A percentile compares a stretch with the other conserved stretches of the same genome.
These are phyloP conservation scores for Himalopsyche anomala DNA, from an alignment of 2,888 invertebrate genomes.

Conservation along the genomic window DNA sequence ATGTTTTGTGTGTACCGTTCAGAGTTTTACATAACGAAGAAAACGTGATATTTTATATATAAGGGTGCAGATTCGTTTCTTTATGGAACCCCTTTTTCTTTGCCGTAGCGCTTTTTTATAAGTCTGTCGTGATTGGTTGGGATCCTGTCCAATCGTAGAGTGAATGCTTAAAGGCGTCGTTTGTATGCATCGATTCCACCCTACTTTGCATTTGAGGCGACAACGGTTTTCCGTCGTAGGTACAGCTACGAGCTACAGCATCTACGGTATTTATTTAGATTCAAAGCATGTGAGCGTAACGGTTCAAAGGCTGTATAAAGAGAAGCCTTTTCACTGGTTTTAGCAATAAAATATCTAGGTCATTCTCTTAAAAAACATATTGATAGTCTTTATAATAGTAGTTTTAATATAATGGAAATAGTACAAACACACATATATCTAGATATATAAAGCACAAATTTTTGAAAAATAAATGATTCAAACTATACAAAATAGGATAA, in stretches of 20 bases:
- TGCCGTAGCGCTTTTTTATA: slow-evolving; percentile 61
- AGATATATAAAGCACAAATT: no score
- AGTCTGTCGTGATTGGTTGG: slow-evolving; percentile 60
- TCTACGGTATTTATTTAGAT: slow-evolving; percentile 13
- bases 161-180: slow-evolving; percentile 62
- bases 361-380: no score
- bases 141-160: slow-evolving; percentile 61
- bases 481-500: no score
- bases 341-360: no score
- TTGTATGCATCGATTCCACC: slow-evolving; percentile 65
- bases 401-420: no score
- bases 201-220: slow-evolving; percentile 66
- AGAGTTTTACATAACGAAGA: slow-evolving; percentile 61
- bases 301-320: not conserved
- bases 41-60: slow-evolving; percentile 57
- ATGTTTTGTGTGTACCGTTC: not conserved
- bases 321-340: no score
- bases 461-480: no score
- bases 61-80: slow-evolving; percentile 62
- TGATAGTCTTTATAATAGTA: no score
- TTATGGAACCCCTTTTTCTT: slow-evolving; percentile 63
- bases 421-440: no score
- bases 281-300: not conserved
- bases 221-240: slow-evolving; percentile 60
- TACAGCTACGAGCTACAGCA: not conserved